phyloP scores from a whole-genome alignment of 2,113 vertebrate genomes.

The Perca schrenkii region DNA sequence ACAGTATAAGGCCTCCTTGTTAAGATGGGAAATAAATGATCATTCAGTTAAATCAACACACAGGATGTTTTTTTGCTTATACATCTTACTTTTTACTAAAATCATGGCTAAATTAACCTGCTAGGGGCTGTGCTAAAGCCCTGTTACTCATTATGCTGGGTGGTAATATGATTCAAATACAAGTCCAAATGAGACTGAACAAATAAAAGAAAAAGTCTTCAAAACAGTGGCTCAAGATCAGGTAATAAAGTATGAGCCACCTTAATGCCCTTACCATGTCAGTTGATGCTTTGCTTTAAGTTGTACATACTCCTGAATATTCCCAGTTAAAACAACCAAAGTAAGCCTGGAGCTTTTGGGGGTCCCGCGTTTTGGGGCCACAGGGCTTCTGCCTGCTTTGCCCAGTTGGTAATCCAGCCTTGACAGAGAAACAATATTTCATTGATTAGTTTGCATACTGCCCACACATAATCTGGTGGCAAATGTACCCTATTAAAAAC shows the following conservation, averaged over 20 bases:
- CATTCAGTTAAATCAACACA: neutral
- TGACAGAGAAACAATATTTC: neutral
- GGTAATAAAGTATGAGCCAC: neutral
- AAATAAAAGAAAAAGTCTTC: neutral
- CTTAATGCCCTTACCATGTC: neutral
- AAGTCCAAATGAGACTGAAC: neutral
- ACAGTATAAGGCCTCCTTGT: neutral
- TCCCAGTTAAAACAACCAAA: neutral
- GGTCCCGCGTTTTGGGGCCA: neutral
- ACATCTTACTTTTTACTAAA: neutral
- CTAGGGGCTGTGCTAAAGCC: neutral
- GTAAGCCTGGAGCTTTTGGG: neutral
- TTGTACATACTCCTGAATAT: neutral
- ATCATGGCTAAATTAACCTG: neutral
- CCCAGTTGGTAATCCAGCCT: neutral
- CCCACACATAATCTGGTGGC: neutral
- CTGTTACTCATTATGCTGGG: neutral
- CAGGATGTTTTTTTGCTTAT: neutral
- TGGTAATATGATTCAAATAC: neutral
- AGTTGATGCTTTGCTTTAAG: neutral
- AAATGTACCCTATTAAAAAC: neutral
- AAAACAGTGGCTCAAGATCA: neutral
- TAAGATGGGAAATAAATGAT: neutral
- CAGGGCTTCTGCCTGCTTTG: neutral
- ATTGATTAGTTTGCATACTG: neutral